Base-by-base conservation (phyloP, 1,140 invertebrate genomes). In the Hyles euphorbiae region DNA sequence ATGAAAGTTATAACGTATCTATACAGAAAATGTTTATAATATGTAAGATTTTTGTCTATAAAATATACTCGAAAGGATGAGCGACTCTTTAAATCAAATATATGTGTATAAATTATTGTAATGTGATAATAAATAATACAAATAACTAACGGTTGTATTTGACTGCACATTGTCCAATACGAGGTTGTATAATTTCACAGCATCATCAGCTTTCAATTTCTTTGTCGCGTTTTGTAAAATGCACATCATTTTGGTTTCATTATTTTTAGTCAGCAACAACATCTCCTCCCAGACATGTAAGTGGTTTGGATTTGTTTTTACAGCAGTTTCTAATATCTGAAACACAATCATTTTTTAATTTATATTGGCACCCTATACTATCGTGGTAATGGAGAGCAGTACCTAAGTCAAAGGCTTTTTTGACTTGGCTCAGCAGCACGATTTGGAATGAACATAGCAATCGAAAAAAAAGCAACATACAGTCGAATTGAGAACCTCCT, bases 261-360 rank as follows among this genome's bases (percentile, higher is more conserved):
- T 66, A 22, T 66, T 53, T 58, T 81, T 80, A 50, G 64, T 70
- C 5, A 83, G 53, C 33, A 78, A 44, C 10, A 88, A 22, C 43
- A 81, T 83, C 57, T 88, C 76, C 63, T 82, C 73, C 85, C 85
- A 88, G 47, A 85, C 55, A 56, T 58, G 63, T 52, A 53, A 72
- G 9, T 70, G 67, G 57, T 73, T 61, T 34, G 81, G 73, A 65
- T 81, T 84, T 59, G 65, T 76, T 40, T 58, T 67, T 46, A 73
- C 22, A 40, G 76, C 82, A 52, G 58, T 34, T 56, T 88, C 72
- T 34, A 88, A 59, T 48, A 88, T 72, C 85, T 88, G 58, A 58
- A 69, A 66, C 22, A 56, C 49, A 56, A 47, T 11, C 51, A 51
- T 4, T 34, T 2, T 2, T 55, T 33, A 22, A 3, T 45, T 36